Evolutionary conservation across 2,888 invertebrate genomes (phyloP), one percentile per base, ranked within the genome.

Genomic region (Baccha elongata): DNA sequence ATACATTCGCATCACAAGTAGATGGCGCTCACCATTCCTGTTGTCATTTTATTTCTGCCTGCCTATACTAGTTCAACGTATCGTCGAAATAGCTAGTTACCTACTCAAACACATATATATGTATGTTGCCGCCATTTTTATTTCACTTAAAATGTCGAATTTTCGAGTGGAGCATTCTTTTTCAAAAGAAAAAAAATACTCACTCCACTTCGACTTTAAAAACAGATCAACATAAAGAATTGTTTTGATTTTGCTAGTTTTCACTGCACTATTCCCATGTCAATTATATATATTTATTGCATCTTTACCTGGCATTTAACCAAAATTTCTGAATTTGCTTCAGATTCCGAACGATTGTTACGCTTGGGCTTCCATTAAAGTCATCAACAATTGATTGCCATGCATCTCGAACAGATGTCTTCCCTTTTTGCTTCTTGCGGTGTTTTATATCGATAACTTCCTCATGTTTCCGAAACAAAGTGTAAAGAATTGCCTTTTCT

Each of bases 271-370:
- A 32, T 32, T 32, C 8, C 29, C n/a, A n/a, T n/a, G n/a, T n/a
- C 29, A 32, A 32, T 5, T 32, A 32, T 8, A 32, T 32, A 32
- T 8, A 32, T 32, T 8, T 8, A 7, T 32, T n/a, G n/a, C n/a
- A n/a, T n/a, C n/a, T n/a, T 86, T 86, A 90, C 90, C 90, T 89
- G 52, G 90, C 88, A 85, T 91, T 91, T 32, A 91, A 86, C 91
- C 91, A 91, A 83, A 91, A 91, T 85, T 91, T 91, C 83, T 91
- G 91, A 40, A 91, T 89, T 86, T 91, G 91, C 85, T 91, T 91
- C 5, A 91, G 86, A 84, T 90, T 90, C 7, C 91, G 87, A 85
- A 87, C 86, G n/a, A 88, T 89, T 52, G 87, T 87, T 8, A 90
- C 88, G 40, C 87, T 86, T 17, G 89, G 88, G 85, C 90, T 88